These are phyloP conservation scores for Proteles cristata DNA, from an alignment of 2,113 vertebrate species.

Conservation along the genomic window DNA sequence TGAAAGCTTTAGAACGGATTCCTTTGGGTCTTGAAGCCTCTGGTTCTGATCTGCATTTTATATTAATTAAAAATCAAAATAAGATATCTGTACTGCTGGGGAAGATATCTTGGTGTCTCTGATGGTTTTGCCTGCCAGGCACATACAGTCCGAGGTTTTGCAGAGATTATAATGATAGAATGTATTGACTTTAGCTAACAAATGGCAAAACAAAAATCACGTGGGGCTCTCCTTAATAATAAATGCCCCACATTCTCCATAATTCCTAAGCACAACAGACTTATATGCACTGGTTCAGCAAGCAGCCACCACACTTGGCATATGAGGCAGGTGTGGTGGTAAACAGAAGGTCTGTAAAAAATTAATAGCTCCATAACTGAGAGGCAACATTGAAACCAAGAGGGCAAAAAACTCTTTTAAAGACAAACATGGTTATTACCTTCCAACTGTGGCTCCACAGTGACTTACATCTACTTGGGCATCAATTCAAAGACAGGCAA, in stretches of 20 bases:
- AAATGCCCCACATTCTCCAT: slow-evolving; percentile 49
- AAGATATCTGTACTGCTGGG: slow-evolving; percentile 63
- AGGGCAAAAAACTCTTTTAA: slow-evolving; percentile 4
- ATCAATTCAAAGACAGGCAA: slow-evolving; percentile 22
- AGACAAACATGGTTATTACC: slow-evolving; percentile 23
- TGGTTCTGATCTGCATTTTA: slow-evolving; percentile 75
- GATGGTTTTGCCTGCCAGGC: slow-evolving; percentile 67
- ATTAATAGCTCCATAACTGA: slow-evolving; percentile 57
- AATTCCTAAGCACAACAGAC: slow-evolving; percentile 41
- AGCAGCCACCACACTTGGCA: not conserved
- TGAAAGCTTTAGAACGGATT: slow-evolving; percentile 68
- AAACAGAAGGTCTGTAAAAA: slow-evolving; percentile 62
- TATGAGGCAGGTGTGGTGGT: not conserved
- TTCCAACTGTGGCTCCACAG: not conserved
- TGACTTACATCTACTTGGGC: slow-evolving; percentile 5
- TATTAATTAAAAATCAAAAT: slow-evolving; percentile 80
- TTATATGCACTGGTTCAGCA: slow-evolving; percentile 22
- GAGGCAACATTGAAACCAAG: slow-evolving; percentile 17
- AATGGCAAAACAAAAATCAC: slow-evolving; percentile 53
- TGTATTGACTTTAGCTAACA: slow-evolving; percentile 74
- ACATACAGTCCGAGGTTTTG: slow-evolving; percentile 44
- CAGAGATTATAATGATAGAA: slow-evolving; percentile 67
- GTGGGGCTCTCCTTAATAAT: slow-evolving; percentile 53
- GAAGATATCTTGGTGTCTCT: slow-evolving; percentile 68
- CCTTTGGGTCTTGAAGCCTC: slow-evolving; percentile 70